Evolutionary conservation across 2,888 invertebrate genomes (phyloP).

Genomic region (Theretra japonica): DNA sequence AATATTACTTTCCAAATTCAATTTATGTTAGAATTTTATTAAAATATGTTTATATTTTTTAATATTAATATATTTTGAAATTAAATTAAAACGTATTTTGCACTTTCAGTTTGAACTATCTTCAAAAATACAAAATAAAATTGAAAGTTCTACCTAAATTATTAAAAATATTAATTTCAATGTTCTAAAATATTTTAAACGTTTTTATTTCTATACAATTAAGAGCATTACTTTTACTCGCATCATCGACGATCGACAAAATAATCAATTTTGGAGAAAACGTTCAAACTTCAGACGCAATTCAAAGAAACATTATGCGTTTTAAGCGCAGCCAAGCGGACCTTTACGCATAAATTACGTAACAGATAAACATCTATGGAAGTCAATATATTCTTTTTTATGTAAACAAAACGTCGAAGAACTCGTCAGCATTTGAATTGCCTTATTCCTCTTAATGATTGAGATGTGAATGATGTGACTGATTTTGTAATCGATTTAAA

Average conservation of each 20-base stretch:
- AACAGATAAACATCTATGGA: slow-evolving; percentile 11
- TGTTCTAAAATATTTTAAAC: too few relatives aligned
- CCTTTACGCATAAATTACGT: slow-evolving; percentile 5
- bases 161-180: too few relatives aligned
- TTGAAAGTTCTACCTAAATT: too few relatives aligned
- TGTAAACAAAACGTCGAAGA: slow-evolving; percentile 26
- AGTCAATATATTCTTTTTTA: slow-evolving; percentile 20
- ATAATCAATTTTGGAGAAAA: background rate
- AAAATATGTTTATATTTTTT: too few relatives aligned
- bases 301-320: slow-evolving; percentile 8
- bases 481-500: background rate
- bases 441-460: slow-evolving; percentile 21
- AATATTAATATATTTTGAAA: too few relatives aligned
- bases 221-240: background rate
- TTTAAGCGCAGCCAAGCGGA: slow-evolving; percentile 7
- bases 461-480: slow-evolving; percentile 13
- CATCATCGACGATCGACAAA: background rate
- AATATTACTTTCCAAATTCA: too few relatives aligned
- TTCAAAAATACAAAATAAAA: too few relatives aligned
- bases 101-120: too few relatives aligned
- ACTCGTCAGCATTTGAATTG: slow-evolving; percentile 24
- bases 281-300: background rate
- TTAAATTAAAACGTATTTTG: too few relatives aligned
- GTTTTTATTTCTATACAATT: too few relatives aligned
- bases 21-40: too few relatives aligned